Conservation (phyloP, 2,888 invertebrate genomes). For the Anthrax anthrax region DNA sequence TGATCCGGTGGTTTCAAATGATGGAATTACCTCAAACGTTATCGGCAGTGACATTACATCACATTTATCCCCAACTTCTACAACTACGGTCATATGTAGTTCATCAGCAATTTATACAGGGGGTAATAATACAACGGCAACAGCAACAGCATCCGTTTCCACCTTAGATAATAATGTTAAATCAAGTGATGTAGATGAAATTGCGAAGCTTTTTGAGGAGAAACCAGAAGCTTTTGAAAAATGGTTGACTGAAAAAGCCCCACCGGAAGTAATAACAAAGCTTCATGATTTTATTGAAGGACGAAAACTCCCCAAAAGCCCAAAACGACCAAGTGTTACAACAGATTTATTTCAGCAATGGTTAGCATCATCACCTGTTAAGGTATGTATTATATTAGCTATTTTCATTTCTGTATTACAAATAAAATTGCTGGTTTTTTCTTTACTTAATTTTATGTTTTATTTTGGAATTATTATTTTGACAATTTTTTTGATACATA, state of each 20-base stretch:
- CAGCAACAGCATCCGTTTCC: not conserved
- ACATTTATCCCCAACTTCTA: not conserved
- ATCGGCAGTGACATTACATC: not conserved
- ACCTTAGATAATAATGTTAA: not conserved
- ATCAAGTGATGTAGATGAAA: slow-evolving; percentile 27
- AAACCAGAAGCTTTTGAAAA: slow-evolving; percentile 57
- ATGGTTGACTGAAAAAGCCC: slow-evolving; percentile 65
- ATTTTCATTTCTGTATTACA: too few species aligned
- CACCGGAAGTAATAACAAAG: slow-evolving; percentile 46
- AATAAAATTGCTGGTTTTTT: too few species aligned
- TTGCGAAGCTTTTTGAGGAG: slow-evolving; percentile 37
- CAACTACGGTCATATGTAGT: not conserved
- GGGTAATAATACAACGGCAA: not conserved
- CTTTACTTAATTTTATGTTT: too few species aligned
- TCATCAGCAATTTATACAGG: slow-evolving; percentile 1
- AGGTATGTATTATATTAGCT: slow-evolving; percentile 46
- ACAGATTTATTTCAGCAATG: slow-evolving; percentile 76
- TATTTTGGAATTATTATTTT: slow-evolving; percentile 2
- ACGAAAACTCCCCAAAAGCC: slow-evolving; percentile 35
- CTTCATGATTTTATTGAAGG: slow-evolving; percentile 44
- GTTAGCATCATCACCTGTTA: slow-evolving; percentile 64
- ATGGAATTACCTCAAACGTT: not conserved
- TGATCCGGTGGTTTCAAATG: slow-evolving; percentile 1
- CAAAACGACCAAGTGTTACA: slow-evolving; percentile 58
- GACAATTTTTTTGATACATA: not conserved